Evolutionary conservation across 2,888 invertebrate genomes (phyloP).

Genomic region (Pharmacophagus antenor): DNA sequence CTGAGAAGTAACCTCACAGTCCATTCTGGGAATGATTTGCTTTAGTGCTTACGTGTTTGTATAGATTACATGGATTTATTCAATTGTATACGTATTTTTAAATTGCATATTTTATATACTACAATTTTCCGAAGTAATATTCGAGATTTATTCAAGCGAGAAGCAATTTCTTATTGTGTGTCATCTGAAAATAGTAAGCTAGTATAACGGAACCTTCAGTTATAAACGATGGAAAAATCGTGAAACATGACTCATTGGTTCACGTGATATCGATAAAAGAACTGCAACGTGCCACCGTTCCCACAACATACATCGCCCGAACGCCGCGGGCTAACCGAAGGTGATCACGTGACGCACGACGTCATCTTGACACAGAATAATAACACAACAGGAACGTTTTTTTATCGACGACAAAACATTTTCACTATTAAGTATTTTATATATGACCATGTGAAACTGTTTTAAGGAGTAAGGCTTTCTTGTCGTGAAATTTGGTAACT

Average conservation of each 20-base stretch:
- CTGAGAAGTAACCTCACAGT: no score
- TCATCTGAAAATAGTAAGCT: background rate
- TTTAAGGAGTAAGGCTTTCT: no score
- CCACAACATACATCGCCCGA: background rate
- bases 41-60: no score
- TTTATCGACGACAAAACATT: background rate
- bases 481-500: no score
- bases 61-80: no score
- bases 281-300: no score
- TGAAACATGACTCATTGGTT: background rate
- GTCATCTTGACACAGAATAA: conserved; percentile 10
- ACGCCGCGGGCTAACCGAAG: background rate
- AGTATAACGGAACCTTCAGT: background rate
- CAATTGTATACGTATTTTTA: no score
- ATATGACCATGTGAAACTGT: no score
- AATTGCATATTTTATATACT: no score
- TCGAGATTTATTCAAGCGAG: background rate
- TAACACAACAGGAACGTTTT: background rate
- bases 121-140: no score
- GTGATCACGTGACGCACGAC: conserved; percentile 3
- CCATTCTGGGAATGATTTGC: no score
- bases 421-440: no score
- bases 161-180: background rate
- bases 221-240: background rate
- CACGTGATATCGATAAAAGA: background rate